phyloP scores from a whole-genome alignment of 64 coral and sea anemone genomes.

The Catalaphyllia jardinei region DNA sequence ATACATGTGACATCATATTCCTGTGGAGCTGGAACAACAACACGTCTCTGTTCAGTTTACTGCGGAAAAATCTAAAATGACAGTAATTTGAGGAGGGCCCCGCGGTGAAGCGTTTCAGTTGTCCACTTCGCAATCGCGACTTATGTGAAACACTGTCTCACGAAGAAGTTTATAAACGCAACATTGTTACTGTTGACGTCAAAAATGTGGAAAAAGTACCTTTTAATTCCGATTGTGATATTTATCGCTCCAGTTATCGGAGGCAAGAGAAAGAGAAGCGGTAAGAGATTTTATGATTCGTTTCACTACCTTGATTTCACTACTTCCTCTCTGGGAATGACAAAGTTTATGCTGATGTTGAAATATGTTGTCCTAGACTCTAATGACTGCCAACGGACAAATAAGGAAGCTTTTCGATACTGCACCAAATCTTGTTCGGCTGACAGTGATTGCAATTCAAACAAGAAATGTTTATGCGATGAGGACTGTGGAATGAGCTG shows the following conservation, averaged over 20 bases:
- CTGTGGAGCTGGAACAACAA: constrained; percentile 7
- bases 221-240: background rate
- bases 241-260: background rate
- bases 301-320: background rate
- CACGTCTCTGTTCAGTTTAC: constrained; percentile 8
- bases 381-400: constrained; percentile 33
- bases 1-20: background rate
- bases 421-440: constrained; percentile 7
- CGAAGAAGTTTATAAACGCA: background rate
- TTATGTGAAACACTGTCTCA: background rate
- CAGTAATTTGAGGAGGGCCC: constrained; percentile 6
- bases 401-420: constrained; percentile 28
- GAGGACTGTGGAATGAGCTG: constrained; percentile 77
- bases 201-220: constrained; percentile 18
- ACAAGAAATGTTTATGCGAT: constrained; percentile 67
- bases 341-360: background rate
- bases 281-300: background rate
- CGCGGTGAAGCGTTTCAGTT: constrained; percentile 1
- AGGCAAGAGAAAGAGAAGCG: background rate
- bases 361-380: background rate
- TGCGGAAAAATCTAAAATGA: background rate
- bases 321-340: background rate
- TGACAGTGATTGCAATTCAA: constrained; percentile 20
- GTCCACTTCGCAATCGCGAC: constrained; percentile 5
- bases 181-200: background rate